Evolutionary conservation across 2,888 invertebrate species (phyloP).

Genomic region (Dynastes hyllus): DNA sequence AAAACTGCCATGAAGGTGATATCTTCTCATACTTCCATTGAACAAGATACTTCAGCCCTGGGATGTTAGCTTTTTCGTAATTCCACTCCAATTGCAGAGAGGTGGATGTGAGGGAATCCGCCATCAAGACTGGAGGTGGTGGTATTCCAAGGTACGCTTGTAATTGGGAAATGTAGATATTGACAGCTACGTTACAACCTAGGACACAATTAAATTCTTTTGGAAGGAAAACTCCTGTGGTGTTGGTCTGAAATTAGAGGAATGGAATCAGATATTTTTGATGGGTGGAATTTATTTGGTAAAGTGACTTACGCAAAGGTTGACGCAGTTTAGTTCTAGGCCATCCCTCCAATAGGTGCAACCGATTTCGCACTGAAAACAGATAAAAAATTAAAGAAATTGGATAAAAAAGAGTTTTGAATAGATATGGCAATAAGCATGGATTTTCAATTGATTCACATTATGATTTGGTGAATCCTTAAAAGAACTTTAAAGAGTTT

Average conservation of each 20-base stretch:
- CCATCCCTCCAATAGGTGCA: slow-evolving; percentile 87
- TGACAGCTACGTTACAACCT: slow-evolving; percentile 88
- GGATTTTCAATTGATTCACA: too few species aligned
- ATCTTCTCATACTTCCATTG: slow-evolving; percentile 85
- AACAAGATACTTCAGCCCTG: slow-evolving; percentile 76
- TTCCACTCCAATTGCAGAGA: slow-evolving; percentile 88
- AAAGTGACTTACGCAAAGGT: slow-evolving; percentile 84
- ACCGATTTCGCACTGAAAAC: slow-evolving; percentile 83
- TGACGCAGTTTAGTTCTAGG: slow-evolving; percentile 83
- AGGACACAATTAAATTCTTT: slow-evolving; percentile 85
- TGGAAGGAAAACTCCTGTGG: slow-evolving; percentile 79
- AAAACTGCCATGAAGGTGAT: slow-evolving; percentile 87
- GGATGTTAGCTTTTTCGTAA: slow-evolving; percentile 75
- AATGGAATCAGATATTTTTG: not conserved
- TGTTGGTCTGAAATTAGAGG: slow-evolving; percentile 77
- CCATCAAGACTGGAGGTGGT: slow-evolving; percentile 77
- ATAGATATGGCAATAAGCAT: too few species aligned
- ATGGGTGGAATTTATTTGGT: not conserved
- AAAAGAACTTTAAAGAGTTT: too few species aligned
- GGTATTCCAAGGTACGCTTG: slow-evolving; percentile 80
- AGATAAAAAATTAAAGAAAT: not conserved
- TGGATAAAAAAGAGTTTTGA: too few species aligned
- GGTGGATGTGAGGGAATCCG: slow-evolving; percentile 84
- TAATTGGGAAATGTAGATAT: slow-evolving; percentile 82
- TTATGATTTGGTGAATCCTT: too few species aligned